Base-by-base conservation (phyloP, 1,140 invertebrate genomes). In the Euura lappo region DNA sequence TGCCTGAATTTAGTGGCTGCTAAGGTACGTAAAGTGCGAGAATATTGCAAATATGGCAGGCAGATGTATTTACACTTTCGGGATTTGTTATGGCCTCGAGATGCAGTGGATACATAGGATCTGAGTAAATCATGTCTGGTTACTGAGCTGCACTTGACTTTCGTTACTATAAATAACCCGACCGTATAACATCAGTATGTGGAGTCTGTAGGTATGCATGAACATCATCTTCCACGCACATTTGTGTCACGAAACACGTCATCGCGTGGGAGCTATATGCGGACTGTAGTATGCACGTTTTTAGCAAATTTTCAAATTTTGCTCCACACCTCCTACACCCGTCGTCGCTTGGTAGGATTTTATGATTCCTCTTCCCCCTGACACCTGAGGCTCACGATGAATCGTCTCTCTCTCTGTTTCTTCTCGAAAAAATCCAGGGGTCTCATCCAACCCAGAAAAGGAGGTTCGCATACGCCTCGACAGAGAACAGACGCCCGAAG, bases 31-130 rank as follows among this genome's bases (percentile, higher is more conserved):
- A 28, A 28, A 28, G 51, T 60, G 51, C 51, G 51, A 60, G 51
- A 60, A 60, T n/a, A 60, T 60, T 60, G 51, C 51, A 60, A 60
- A 60, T 60, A 60, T 60, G 51, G 51, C 51, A 60, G 51, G 51
- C 51, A 60, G 51, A 60, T 60, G 51, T 60, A 60, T 60, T 60
- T 60, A 60, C 51, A n/a, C 51, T n/a, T n/a, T 11, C 8, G 13
- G 51, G 8, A 60, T 60, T 60, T 60, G 51, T 60, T 60, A 4
- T 60, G 51, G 51, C 51, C 28, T 60, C 51, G 51, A 60, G 28
- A 28, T 28, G 51, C 51, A 60, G 6, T 60, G 51, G 8, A 6
- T 60, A 6, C 28, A 28, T 3, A 60, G 6, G 51, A 3, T 60
- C 6, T 60, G 51, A 11, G 51, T 60, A 60, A 60, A 60, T 60